Evolutionary conservation across 2,888 invertebrate genomes (phyloP).

Genomic region (Drosophila anomalipes): DNA sequence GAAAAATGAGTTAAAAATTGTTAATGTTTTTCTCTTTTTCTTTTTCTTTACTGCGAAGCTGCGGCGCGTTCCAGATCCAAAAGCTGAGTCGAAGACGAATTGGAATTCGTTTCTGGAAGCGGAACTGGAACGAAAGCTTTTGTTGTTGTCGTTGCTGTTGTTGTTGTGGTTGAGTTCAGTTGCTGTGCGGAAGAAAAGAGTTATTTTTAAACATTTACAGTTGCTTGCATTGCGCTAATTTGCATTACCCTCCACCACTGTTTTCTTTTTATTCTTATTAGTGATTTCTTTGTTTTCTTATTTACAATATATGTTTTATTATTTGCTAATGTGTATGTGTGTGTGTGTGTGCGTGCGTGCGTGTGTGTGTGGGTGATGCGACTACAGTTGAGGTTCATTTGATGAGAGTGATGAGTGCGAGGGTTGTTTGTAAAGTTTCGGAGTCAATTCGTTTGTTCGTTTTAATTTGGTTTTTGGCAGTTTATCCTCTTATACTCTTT

Average conservation of each 20-base stretch:
- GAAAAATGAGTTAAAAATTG: conserved; percentile 22
- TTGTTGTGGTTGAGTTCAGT: conserved; percentile 18
- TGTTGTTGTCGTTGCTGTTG: background rate
- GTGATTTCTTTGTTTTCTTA: conserved; percentile 50
- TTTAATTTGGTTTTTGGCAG: conserved; percentile 17
- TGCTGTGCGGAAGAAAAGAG: conserved; percentile 36
- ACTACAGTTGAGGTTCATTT: conserved; percentile 31
- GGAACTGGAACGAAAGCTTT: conserved; percentile 6
- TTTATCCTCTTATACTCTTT: too few species aligned
- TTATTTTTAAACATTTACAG: conserved; percentile 18
- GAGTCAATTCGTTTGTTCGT: conserved; percentile 20
- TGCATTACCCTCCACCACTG: conserved; percentile 59
- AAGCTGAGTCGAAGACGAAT: conserved; percentile 51
- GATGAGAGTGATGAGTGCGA: conserved; percentile 11
- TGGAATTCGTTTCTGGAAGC: conserved; percentile 3
- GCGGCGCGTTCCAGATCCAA: conserved; percentile 65
- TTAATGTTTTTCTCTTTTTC: background rate
- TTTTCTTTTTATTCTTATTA: conserved; percentile 44
- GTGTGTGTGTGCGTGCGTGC: conserved; percentile 24
- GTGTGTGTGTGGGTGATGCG: conserved; percentile 18
- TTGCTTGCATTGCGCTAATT: conserved; percentile 11
- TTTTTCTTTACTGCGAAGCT: conserved; percentile 48
- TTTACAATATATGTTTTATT: conserved; percentile 66
- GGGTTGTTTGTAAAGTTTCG: conserved; percentile 6
- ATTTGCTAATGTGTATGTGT: conserved; percentile 50